Base-by-base conservation (phyloP, 2,113 vertebrate genomes). In the Daubentonia madagascariensis region DNA sequence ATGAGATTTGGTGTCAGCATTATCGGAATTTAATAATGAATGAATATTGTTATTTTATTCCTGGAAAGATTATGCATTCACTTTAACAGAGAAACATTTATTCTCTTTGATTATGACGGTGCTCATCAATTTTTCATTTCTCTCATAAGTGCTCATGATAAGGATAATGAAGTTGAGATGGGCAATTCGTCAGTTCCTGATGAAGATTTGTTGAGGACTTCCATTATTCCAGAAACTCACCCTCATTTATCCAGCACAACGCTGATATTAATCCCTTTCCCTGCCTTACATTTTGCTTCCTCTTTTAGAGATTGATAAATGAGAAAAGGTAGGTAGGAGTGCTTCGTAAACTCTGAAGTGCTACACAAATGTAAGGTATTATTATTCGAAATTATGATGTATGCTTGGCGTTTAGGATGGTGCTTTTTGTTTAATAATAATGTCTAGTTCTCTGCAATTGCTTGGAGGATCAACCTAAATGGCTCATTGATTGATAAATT, bases 41-140 rank as follows among this genome's bases (percentile, higher is more conserved):
- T 96, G 96, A 96, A 96, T 97, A 97, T 98, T 98, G 96, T 97
- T 98, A 98, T 98, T 97, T 97, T 97, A 98, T 95, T 93, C 94
- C 72, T 92, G 52, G 89, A 92, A 98, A 90, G 78, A 97, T 96
- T 97, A 96, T 93, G 95, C 70, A 57, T 98, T 98, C 89, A 87
- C 97, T 97, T 97, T 97, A 96, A 98, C 83, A 97, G 89, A 75
- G 95, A 97, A 97, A 97, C 96, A 96, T 97, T 97, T 98, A 96
- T 98, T 96, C 97, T 97, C 93, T 97, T 97, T 97, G 93, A 98
- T 97, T 97, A 98, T 97, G 96, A 96, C 0, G 89, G 96, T 40
- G 32, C 84, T 97, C 95, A 97, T 98, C 96, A 97, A 97, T 98
- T 96, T 97, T 98, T 97, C 93, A 97, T 98, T 92, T 86, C 70